Evolutionary conservation across 2,888 invertebrate genomes (phyloP).

Genomic region (Stenchaetothrips biformis): DNA sequence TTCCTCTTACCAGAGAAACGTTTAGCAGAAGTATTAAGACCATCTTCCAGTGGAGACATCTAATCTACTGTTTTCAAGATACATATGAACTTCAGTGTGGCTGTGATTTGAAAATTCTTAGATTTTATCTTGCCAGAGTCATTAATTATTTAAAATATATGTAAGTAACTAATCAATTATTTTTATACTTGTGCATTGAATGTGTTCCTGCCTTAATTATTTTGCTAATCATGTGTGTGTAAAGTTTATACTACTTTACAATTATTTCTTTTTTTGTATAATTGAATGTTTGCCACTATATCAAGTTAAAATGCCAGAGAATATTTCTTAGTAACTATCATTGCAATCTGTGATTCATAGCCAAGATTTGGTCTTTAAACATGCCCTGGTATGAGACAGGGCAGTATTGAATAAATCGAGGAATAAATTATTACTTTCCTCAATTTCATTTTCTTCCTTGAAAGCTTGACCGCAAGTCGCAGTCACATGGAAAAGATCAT

Average conservation of each 20-base stretch:
- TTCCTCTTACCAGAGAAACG: neutral
- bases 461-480: no score
- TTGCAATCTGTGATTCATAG: neutral
- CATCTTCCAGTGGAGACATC: neutral
- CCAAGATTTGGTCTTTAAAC: neutral
- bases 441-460: no score
- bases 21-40: neutral
- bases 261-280: neutral
- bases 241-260: neutral
- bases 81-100: neutral
- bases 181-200: neutral
- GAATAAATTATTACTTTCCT: no score
- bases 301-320: neutral
- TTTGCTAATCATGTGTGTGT: neutral
- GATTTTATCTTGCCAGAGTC: neutral
- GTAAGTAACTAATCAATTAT: neutral
- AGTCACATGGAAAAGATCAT: no score
- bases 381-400: neutral
- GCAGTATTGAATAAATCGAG: neutral
- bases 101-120: neutral
- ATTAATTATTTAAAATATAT: neutral
- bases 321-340: neutral
- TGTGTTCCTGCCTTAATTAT: neutral
- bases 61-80: neutral
- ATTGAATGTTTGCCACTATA: neutral